Percentiles rank a stretch among this genome's conserved stretches.
Evolutionary conservation across 2,113 vertebrate species (phyloP).

Genomic region (Triplophysa siluroides): DNA sequence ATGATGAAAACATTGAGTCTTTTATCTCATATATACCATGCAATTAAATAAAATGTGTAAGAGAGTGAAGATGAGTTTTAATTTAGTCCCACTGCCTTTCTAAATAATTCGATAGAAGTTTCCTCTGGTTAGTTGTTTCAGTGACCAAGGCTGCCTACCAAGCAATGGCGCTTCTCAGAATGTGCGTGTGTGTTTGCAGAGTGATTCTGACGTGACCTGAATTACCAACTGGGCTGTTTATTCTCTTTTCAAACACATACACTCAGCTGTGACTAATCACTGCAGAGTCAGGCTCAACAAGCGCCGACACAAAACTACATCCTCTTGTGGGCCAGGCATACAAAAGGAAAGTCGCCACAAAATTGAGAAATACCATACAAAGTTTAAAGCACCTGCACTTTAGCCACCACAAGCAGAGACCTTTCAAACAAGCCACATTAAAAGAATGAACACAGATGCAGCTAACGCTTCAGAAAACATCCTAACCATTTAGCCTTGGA

Average conservation of each 20-base stretch:
- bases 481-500: background rate
- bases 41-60: constrained; percentile 10
- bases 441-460: background rate
- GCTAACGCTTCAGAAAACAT: background rate
- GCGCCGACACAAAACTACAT: constrained; percentile 27
- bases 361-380: background rate
- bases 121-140: background rate
- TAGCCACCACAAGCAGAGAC: background rate
- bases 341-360: constrained; percentile 9
- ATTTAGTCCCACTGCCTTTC: background rate
- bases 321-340: constrained; percentile 16
- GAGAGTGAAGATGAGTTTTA: background rate
- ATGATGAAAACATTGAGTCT: background rate
- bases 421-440: background rate
- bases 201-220: constrained; percentile 32
- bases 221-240: constrained; percentile 20
- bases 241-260: constrained; percentile 23
- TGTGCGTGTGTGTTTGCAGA: constrained; percentile 21
- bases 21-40: background rate
- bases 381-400: background rate
- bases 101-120: background rate
- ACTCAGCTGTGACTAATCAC: constrained; percentile 45
- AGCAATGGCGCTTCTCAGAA: background rate
- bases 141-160: background rate
- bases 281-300: constrained; percentile 13